A percentile compares a stretch with the other conserved stretches of the same genome.
Evolutionary conservation across 2,797 vertebrate genomes (phyloP).

Genomic region (Rhinella marina): DNA sequence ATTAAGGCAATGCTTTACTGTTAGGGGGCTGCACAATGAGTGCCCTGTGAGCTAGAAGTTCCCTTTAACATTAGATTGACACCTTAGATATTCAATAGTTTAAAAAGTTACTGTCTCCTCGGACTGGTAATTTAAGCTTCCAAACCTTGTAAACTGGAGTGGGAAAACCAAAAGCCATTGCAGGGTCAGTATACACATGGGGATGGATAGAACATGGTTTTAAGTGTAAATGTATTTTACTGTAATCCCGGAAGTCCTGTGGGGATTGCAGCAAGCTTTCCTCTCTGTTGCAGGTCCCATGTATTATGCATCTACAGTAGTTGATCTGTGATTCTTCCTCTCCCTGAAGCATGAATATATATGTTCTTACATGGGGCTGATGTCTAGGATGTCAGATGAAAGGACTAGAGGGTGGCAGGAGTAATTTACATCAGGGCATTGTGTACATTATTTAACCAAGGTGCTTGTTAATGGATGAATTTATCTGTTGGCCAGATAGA

Average conservation of each 20-base stretch:
- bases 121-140: background rate
- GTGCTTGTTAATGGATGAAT: background rate
- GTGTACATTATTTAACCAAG: background rate
- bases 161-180: background rate
- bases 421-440: background rate
- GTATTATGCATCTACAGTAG: constrained; percentile 5
- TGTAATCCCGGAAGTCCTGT: background rate
- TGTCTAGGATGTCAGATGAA: background rate
- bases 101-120: background rate
- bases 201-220: background rate
- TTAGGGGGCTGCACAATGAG: background rate
- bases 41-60: background rate
- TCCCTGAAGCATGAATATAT: constrained; percentile 9
- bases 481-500: background rate
- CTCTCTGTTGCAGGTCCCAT: background rate
- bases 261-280: background rate
- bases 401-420: background rate
- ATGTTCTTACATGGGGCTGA: background rate
- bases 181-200: background rate
- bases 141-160: background rate
- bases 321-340: background rate
- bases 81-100: background rate
- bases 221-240: constrained; percentile 9
- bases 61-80: background rate
- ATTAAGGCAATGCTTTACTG: too few species aligned